Evolutionary conservation across 2,888 invertebrate genomes (phyloP).

Genomic region (Desoria tigrina): DNA sequence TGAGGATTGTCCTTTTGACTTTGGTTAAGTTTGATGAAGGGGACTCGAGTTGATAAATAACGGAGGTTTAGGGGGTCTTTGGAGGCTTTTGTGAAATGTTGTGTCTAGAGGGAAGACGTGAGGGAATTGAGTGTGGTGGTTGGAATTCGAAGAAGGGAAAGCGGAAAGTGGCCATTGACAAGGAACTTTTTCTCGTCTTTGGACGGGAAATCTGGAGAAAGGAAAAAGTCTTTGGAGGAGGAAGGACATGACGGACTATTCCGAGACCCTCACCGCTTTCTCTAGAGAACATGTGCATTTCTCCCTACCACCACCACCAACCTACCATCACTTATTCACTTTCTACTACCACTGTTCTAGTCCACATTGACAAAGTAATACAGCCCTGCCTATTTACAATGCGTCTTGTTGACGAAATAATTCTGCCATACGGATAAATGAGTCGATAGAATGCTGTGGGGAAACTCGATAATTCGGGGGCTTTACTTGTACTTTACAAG

Average conservation of each 20-base stretch:
- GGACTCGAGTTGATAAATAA: conserved; percentile 23
- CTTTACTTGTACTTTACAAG: no score
- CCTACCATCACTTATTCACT: no score
- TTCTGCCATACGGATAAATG: no score
- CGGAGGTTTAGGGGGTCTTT: background rate
- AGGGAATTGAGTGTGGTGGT: background rate
- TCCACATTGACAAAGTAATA: no score
- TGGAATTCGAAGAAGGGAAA: conserved; percentile 7
- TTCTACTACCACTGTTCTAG: no score
- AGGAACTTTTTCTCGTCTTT: conserved; percentile 3
- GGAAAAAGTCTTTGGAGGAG: conserved; percentile 17
- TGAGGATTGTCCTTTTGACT: conserved; percentile 8
- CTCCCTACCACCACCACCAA: no score
- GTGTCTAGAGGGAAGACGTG: background rate
- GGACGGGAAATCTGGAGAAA: conserved; percentile 23
- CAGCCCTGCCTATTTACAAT: no score
- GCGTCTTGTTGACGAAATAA: no score
- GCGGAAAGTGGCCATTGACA: conserved; percentile 17
- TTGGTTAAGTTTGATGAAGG: conserved; percentile 18
- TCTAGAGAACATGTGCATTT: no score
- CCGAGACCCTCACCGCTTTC: background rate
- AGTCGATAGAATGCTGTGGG: no score
- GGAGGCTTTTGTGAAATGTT: background rate
- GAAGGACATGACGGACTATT: conserved; percentile 12
- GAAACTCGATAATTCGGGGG: no score